Base-by-base conservation (phyloP, 2,797 vertebrate species). In the Tamandua tetradactyla region DNA sequence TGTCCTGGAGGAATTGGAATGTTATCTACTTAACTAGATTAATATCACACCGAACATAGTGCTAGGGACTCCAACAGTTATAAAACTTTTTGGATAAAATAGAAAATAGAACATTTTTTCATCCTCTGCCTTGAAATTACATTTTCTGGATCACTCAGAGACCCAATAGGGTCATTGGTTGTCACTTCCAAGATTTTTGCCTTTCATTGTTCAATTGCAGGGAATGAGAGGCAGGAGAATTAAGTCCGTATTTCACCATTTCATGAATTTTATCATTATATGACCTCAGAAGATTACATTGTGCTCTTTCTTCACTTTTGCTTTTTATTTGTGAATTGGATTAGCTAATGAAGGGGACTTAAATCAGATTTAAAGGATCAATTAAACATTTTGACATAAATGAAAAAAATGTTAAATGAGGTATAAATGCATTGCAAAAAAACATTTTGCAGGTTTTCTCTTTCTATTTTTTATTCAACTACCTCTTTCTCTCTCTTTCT, bases 111-210 rank as follows among this genome's bases (percentile, higher is more conserved):
- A 75, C 22, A 64, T 20, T 66, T 75, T 88, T 74, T 80, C 40
- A 92, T 92, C 84, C n/a, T 69, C 78, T 71, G 7, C 37, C 57
- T 52, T 92, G 89, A 94, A 81, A 94, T 93, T 91, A 57, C 23
- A 80, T 86, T 88, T 83, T 17, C 55, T 71, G 8, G 61, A 72
- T 27, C 76, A 83, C n/a, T 47, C 5, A 49, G 78, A 92, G 52
- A 61, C 32, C 14, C 55, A 78, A 0, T 79, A 81, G 87, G 55
- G 40, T 89, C 40, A 79, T 83, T 18, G 76, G 27, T 49, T 57
- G 22, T 88, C 52, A 52, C 76, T 88, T 95, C 25, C 23, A 49
- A 86, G 20, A 68, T 68, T 83, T n/a, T 11, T 86, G 35, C 13
- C n/a, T 92, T 61, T 78, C 52, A 27, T 37, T 74, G 52, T 20